Evolutionary conservation across 2,888 invertebrate genomes (phyloP).

Genomic region (Cremastinae sp.): DNA sequence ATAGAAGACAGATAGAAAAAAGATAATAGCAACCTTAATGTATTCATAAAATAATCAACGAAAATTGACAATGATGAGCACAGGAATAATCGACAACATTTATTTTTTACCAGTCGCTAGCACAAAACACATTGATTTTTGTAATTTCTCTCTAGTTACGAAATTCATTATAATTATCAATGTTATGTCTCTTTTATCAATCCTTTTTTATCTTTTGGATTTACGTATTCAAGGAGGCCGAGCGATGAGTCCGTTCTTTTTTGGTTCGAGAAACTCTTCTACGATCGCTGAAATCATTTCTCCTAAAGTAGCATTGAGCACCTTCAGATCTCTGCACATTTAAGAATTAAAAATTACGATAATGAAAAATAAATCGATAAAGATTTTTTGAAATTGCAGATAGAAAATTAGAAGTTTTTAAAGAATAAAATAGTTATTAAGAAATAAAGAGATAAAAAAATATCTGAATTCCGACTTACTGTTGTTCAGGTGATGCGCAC

Average conservation of each 20-base stretch:
- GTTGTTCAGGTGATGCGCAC: conserved; percentile 85
- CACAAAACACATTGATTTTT: not conserved
- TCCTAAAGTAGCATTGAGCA: conserved; percentile 84
- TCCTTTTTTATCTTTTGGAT: not conserved
- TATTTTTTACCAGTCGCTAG: not conserved
- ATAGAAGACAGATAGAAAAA: too few species aligned
- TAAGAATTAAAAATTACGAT: conserved; percentile 9
- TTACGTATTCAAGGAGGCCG: conserved; percentile 67
- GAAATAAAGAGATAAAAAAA: not conserved
- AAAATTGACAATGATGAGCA: not conserved
- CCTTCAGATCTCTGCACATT: conserved; percentile 84
- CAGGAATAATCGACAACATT: not conserved
- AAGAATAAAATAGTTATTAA: too few species aligned
- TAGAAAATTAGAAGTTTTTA: too few species aligned
- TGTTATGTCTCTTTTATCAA: not conserved
- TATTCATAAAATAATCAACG: conserved; percentile 22
- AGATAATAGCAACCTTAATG: too few species aligned
- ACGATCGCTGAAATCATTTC: conserved; percentile 90
- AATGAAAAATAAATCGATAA: conserved; percentile 7
- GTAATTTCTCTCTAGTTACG: not conserved
- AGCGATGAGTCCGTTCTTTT: conserved; percentile 84
- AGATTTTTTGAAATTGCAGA: too few species aligned
- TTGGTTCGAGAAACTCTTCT: conserved; percentile 90
- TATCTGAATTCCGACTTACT: conserved; percentile 81
- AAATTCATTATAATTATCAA: not conserved